Evolutionary conservation across 2,797 vertebrate species (phyloP).

Genomic region (Rachycentron canadum): DNA sequence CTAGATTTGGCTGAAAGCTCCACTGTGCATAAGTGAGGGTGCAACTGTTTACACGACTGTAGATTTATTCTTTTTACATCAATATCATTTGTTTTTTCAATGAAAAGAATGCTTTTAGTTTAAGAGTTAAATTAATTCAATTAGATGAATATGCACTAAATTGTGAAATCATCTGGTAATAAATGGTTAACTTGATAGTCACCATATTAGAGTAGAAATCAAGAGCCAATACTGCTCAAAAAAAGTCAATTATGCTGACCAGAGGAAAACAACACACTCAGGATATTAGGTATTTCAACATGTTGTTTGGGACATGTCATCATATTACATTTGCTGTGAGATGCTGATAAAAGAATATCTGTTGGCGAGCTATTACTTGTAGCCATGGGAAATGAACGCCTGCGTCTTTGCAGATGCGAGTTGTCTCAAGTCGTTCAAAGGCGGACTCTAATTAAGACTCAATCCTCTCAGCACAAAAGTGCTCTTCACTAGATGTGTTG

Average conservation of each 20-base stretch:
- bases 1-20: background rate
- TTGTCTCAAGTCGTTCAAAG: slow-evolving; percentile 59
- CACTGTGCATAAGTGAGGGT: background rate
- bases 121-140: background rate
- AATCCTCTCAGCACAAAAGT: slow-evolving; percentile 56
- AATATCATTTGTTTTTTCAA: background rate
- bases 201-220: slow-evolving; percentile 2
- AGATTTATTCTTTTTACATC: background rate
- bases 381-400: slow-evolving; percentile 51
- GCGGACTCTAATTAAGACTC: slow-evolving; percentile 64
- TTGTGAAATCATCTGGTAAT: background rate
- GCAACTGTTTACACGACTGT: background rate
- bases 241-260: background rate
- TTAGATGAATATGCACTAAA: slow-evolving; percentile 1
- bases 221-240: background rate
- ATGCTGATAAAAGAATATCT: slow-evolving; percentile 38
- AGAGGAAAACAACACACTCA: slow-evolving; percentile 11
- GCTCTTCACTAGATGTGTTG: slow-evolving; percentile 51
- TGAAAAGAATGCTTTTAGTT: background rate
- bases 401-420: slow-evolving; percentile 52
- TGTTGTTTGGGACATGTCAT: slow-evolving; percentile 31
- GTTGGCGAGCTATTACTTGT: slow-evolving; percentile 26
- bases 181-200: slow-evolving; percentile 12
- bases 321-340: slow-evolving; percentile 28
- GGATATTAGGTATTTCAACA: slow-evolving; percentile 48